Conservation (phyloP, 2,113 vertebrate genomes). For the Lycocorax pyrrhopterus region DNA sequence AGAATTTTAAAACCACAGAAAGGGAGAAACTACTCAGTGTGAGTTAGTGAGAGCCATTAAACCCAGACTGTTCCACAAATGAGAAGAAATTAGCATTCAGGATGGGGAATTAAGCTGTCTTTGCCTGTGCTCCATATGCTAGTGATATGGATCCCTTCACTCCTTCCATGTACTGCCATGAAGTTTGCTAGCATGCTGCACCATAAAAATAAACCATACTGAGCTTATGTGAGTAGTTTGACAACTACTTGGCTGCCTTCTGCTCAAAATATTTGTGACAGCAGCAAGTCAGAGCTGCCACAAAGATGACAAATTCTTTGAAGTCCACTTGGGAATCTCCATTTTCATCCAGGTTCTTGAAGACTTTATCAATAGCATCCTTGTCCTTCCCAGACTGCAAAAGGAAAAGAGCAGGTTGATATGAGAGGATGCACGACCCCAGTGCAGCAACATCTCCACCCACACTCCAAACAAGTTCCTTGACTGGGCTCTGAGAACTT, state of each 20-base stretch:
- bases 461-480: rapidly evolving
- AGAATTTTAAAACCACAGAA: neutral
- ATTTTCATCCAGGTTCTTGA: slow-evolving; percentile 71
- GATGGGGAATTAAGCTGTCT: neutral
- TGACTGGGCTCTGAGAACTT: neutral
- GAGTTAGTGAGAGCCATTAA: neutral
- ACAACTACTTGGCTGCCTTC: neutral
- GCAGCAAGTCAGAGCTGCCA: slow-evolving; percentile 59
- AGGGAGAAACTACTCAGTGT: neutral
- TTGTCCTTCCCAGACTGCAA: slow-evolving; percentile 64
- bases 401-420: neutral
- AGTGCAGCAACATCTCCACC: rapidly evolving
- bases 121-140: too few species aligned
- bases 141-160: too few species aligned
- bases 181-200: too few species aligned
- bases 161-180: too few species aligned
- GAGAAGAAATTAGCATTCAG: slow-evolving; percentile 14
- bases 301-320: slow-evolving; percentile 71
- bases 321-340: slow-evolving; percentile 74
- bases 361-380: slow-evolving; percentile 31
- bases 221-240: neutral
- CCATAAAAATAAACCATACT: too few species aligned
- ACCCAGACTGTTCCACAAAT: neutral
- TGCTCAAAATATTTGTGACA: slow-evolving; percentile 61
- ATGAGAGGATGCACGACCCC: neutral